phyloP scores from a whole-genome alignment of 2,888 invertebrate species.

The Caenorhabditis sulstoni region DNA sequence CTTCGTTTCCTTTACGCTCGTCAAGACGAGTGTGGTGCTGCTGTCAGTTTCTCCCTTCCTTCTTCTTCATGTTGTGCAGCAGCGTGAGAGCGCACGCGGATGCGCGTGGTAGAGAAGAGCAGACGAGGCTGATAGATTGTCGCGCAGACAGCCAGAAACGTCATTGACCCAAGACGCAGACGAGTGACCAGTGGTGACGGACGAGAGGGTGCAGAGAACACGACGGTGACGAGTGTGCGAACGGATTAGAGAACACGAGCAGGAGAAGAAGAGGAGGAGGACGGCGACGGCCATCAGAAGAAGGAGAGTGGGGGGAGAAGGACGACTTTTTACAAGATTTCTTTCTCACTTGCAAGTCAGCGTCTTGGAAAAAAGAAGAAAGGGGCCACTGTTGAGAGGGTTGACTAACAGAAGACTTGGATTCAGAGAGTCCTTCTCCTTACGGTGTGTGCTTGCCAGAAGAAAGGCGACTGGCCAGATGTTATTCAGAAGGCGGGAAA shows the following conservation, averaged over 20 bases:
- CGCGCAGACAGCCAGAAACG: constrained; percentile 24
- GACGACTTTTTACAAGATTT: constrained; percentile 40
- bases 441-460: too few relatives aligned
- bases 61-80: constrained; percentile 11
- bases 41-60: constrained; percentile 32
- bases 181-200: constrained; percentile 22
- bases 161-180: constrained; percentile 39
- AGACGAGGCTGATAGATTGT: constrained; percentile 3
- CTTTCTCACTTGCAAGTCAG: constrained; percentile 38
- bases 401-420: too few relatives aligned
- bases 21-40: constrained; percentile 5
- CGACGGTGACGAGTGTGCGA: neutral
- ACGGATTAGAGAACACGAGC: too few relatives aligned
- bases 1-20: constrained; percentile 1
- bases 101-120: constrained; percentile 23
- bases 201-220: constrained; percentile 14
- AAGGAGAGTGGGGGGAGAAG: neutral
- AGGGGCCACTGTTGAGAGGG: too few relatives aligned
- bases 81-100: constrained; percentile 2
- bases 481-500: too few relatives aligned
- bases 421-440: too few relatives aligned
- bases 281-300: neutral
- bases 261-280: constrained; percentile 1
- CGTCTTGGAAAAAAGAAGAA: too few relatives aligned
- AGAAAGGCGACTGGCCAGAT: too few relatives aligned